Evolutionary conservation across 2,888 invertebrate species (phyloP), one percentile per base, ranked within the genome.

Genomic region (Ormyrus pomaceus): DNA sequence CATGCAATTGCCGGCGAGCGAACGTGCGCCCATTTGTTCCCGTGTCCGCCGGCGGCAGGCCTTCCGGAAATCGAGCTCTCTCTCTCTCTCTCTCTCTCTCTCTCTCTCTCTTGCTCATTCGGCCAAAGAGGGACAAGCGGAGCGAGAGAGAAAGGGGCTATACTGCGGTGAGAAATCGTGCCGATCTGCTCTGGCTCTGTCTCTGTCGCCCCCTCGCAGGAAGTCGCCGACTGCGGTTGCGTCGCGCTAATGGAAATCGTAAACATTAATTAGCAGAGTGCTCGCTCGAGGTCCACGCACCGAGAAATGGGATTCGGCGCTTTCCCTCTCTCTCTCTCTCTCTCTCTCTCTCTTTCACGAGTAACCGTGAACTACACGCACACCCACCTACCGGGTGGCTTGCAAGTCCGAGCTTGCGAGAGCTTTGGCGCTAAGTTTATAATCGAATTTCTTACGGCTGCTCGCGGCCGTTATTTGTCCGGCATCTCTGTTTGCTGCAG

Each of bases 181-280:
- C 10, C 64, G 79, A 72, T 77, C 69, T 69, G 75, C 68, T 19
- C 66, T 79, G 69, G 55, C 19, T 19, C 19, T 19, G 19, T 19
- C 70, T 72, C 83, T 58, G 66, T 69, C 70, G 59, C 73, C 50
- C 76, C 70, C 83, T 83, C 82, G 82, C 85, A 85, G 86, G 85
- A 85, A 86, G 86, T 87, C 85, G 83, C 80, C 82, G 83, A 78
- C 85, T 86, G 85, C 82, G 86, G 86, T 86, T 80, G 84, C 86
- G 83, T 84, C 82, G 86, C 80, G 85, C 86, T 87, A 87, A 87
- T 87, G 87, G 87, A 87, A 87, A 87, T 87, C 87, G 86, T 87
- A 86, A 87, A 86, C 87, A 86, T 87, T 87, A 87, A 87, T 87
- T 87, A 87, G 86, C 86, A 78, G 83, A 85, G 84, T 84, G 82